Evolutionary conservation across 2,113 vertebrate genomes (phyloP).

Genomic region (Otolemur garnettii): DNA sequence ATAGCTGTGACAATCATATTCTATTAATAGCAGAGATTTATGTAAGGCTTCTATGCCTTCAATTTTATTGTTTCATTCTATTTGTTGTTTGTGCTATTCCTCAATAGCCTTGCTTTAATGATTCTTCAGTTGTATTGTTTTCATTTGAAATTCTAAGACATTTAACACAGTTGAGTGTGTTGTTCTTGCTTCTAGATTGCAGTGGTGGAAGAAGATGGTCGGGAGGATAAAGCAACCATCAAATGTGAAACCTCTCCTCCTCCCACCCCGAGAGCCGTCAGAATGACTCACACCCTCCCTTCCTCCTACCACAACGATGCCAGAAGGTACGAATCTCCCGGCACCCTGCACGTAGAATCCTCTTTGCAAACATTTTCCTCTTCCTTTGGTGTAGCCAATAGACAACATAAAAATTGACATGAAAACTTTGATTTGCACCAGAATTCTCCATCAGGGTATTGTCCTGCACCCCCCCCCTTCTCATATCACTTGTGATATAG

Average conservation of each 20-base stretch:
- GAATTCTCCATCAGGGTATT: background rate
- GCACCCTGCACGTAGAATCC: fast-evolving
- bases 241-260: slow-evolving; percentile 99
- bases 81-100: background rate
- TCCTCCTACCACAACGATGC: slow-evolving; percentile 97
- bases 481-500: background rate
- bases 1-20: background rate
- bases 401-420: background rate
- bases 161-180: background rate
- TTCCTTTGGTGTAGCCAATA: background rate
- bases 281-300: slow-evolving; percentile 98
- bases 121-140: background rate
- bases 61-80: background rate
- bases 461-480: background rate
- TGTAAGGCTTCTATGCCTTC: background rate
- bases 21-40: background rate
- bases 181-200: slow-evolving; percentile 90
- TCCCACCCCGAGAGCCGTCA: slow-evolving; percentile 94
- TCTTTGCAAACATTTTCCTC: background rate
- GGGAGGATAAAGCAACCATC: slow-evolving; percentile 98
- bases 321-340: slow-evolving; percentile 89
- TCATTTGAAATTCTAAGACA: slow-evolving; percentile 27
- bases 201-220: slow-evolving; percentile 97
- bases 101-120: background rate
- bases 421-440: background rate